These are phyloP conservation scores for Ypsolopha sequella DNA, from an alignment of 2,888 invertebrate species.

Conservation along the genomic window DNA sequence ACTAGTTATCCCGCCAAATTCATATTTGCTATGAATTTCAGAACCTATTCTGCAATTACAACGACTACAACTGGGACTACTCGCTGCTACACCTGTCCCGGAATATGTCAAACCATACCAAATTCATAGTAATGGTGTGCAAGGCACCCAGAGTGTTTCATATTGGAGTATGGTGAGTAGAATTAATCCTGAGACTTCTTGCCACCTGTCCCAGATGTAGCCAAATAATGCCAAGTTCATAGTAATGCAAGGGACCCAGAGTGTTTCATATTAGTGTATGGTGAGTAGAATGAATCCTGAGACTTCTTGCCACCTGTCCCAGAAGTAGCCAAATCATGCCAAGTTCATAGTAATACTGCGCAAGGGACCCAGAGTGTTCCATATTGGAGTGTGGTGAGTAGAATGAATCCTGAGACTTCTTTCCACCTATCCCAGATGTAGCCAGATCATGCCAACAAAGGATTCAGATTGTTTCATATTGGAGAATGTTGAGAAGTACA, in stretches of 20 bases:
- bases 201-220: too few relatives aligned
- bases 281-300: too few relatives aligned
- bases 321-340: slow-evolving; percentile 78
- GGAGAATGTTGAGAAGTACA: too few relatives aligned
- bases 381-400: slow-evolving; percentile 97
- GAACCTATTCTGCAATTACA: slow-evolving; percentile 91
- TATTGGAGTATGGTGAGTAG: slow-evolving; percentile 95
- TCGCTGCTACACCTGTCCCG: slow-evolving; percentile 93
- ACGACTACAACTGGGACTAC: slow-evolving; percentile 99
- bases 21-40: neutral
- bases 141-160: slow-evolving; percentile 97
- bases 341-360: slow-evolving; percentile 91
- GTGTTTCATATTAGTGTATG: too few relatives aligned
- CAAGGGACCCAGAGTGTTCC: slow-evolving; percentile 95
- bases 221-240: neutral
- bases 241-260: too few relatives aligned
- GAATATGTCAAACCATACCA: slow-evolving; percentile 77
- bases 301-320: slow-evolving; percentile 94
- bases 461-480: too few relatives aligned
- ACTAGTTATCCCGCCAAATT: too few relatives aligned
- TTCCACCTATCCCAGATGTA: too few relatives aligned
- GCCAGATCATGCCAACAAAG: neutral
- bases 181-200: too few relatives aligned
- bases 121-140: slow-evolving; percentile 89
- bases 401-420: too few relatives aligned